phyloP scores from a whole-genome alignment of 1,140 invertebrate genomes.

The Dendrolimus kikuchii region DNA sequence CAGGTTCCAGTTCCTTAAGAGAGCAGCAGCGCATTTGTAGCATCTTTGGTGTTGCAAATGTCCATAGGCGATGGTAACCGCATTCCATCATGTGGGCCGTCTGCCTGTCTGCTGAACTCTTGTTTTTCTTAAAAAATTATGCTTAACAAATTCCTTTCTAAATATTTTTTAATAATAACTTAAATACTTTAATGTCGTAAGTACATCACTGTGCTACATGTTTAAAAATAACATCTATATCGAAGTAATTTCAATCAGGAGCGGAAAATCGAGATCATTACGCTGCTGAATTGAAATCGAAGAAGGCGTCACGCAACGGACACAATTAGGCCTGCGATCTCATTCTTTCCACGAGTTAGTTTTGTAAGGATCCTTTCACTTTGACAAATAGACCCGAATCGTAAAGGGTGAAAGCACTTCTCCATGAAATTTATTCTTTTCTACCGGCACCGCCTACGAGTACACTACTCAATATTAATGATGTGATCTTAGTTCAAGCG shows the following conservation, averaged over 20 bases:
- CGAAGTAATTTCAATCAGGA: slow-evolving; percentile 15
- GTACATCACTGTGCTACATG: too few species aligned
- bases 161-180: too few species aligned
- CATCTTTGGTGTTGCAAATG: too few species aligned
- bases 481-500: slow-evolving; percentile 65
- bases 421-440: slow-evolving; percentile 56
- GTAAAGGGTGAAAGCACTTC: slow-evolving; percentile 64
- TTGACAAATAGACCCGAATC: slow-evolving; percentile 50
- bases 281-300: slow-evolving; percentile 4
- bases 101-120: too few species aligned
- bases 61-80: too few species aligned
- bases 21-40: too few species aligned
- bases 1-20: too few species aligned
- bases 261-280: slow-evolving; percentile 35
- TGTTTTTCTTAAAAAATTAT: too few species aligned
- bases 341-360: slow-evolving; percentile 27
- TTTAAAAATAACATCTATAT: neutral
- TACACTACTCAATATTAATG: slow-evolving; percentile 66
- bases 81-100: too few species aligned
- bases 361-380: slow-evolving; percentile 26
- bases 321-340: slow-evolving; percentile 15
- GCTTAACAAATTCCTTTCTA: too few species aligned
- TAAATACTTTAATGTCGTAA: too few species aligned
- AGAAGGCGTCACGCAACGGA: slow-evolving; percentile 11
- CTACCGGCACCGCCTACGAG: slow-evolving; percentile 45